Evolutionary conservation across 2,113 vertebrate genomes (phyloP), one percentile per base, ranked within the genome.

Genomic region (Cyprinodon tularosa): DNA sequence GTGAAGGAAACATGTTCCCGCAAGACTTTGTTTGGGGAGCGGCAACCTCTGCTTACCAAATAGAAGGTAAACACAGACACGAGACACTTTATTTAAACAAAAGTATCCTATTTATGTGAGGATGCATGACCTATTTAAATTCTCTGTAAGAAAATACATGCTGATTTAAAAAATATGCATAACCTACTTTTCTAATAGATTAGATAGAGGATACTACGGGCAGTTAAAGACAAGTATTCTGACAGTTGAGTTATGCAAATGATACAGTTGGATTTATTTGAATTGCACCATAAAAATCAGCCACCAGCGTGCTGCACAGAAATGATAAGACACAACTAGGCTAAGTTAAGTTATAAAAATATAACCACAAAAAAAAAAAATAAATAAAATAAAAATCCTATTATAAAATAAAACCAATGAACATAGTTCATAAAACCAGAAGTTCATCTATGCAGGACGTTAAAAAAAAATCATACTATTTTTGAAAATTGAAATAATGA

Each of bases 11-110:
- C 85, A 91, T 91, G 91, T 97, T 97, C 81, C 96, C 95, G 50
- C 67, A 29, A 71, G 93, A 92, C 78, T 97, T 97, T 90, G 93
- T 95, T 22, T 96, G 96, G 95, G 94, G 91, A 70, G 94, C 95
- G 47, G 88, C 91, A 20, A 96, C 93, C 12, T 88, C 93, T 1
- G 95, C 96, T 0, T 97, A 95, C 86, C 96, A 96, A 81, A 93
- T 96, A 80, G 95, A 97, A 95, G 96, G 96, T 96, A 87, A 72
- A 71, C 13, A 61, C 57, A 68, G 44, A 44, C 11, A 66, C 4
- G 53, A 36, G 12, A 59, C 2, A 53, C 48, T 53, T 53, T 53
- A 6, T 53, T 20, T 6, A 17, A 20, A 8, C 50, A 9, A 14
- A 57, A 20, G 6, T 29, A 29, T 1, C 29, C 2, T 7, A 29